Evolutionary conservation across 2,797 vertebrate species (phyloP).

Genomic region (Myiotriccus ornatus): DNA sequence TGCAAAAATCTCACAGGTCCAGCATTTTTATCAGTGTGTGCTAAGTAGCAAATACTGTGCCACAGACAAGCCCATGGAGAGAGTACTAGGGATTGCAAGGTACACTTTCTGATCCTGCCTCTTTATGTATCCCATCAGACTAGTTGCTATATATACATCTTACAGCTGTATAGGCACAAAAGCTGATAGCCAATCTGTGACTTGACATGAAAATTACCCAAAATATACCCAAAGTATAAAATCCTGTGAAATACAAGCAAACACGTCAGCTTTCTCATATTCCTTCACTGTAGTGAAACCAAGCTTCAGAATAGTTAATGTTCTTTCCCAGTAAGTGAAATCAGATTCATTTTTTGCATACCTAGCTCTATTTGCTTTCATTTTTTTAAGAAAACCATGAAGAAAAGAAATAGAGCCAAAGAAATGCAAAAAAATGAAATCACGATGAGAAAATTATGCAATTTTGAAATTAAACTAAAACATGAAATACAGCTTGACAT

Average conservation of each 20-base stretch:
- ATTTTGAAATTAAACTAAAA: conserved; percentile 4
- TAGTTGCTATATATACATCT: neutral
- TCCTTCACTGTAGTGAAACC: neutral
- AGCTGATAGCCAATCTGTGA: neutral
- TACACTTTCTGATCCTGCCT: neutral
- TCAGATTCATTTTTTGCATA: neutral
- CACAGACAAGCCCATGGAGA: neutral
- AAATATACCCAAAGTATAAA: neutral
- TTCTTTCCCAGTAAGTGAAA: neutral
- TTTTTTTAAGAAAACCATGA: neutral
- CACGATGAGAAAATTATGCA: neutral
- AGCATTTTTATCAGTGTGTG: neutral
- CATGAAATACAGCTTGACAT: neutral
- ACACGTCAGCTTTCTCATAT: neutral
- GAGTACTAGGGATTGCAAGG: neutral
- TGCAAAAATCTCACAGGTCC: neutral
- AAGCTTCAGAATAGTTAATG: neutral
- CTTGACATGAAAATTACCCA: neutral
- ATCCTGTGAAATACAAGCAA: neutral
- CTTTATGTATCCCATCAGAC: neutral
- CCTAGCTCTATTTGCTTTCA: neutral
- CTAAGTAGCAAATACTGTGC: neutral
- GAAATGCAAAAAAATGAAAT: neutral
- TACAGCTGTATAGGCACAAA: neutral
- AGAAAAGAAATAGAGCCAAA: neutral